Evolutionary conservation across 2,888 invertebrate genomes (phyloP).

Genomic region (Nemotelus nigrinus): DNA sequence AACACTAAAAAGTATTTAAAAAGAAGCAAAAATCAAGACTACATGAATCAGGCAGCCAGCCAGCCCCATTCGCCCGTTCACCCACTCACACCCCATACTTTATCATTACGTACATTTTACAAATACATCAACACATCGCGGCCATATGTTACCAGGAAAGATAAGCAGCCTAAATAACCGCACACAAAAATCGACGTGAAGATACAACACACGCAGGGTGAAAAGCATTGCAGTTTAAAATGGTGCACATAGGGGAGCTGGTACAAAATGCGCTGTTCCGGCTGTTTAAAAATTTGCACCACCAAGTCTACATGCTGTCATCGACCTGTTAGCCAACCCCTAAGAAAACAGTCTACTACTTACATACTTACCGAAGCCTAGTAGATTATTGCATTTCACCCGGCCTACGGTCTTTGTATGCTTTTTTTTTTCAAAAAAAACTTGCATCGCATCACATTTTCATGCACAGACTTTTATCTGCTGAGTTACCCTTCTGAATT

Average conservation of each 20-base stretch:
- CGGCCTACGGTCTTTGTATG: conserved; percentile 27
- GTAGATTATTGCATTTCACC: conserved; percentile 29
- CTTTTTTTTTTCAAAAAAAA: not conserved
- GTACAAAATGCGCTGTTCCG: not conserved
- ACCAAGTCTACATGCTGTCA: not conserved
- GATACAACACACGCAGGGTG: conserved; percentile 35
- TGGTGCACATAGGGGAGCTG: not conserved
- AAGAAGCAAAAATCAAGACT: conserved; percentile 45
- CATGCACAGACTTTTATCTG: not conserved
- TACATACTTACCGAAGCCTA: conserved; percentile 15
- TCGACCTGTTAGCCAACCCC: not conserved
- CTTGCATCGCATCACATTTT: conserved; percentile 12
- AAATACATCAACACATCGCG: conserved; percentile 42
- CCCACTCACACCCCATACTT: conserved; percentile 29
- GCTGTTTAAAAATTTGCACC: not conserved
- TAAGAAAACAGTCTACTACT: not conserved
- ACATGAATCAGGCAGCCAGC: conserved; percentile 25
- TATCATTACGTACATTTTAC: conserved; percentile 51
- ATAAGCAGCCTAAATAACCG: conserved; percentile 50
- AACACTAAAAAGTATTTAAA: conserved; percentile 51
- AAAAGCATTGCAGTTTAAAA: conserved; percentile 12
- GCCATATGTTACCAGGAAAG: conserved; percentile 34
- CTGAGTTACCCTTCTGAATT: too few relatives aligned
- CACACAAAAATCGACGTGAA: conserved; percentile 47
- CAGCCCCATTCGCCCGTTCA: conserved; percentile 6